Conservation (phyloP, 2,113 vertebrate genomes). For the Triplophysa dalaica region DNA sequence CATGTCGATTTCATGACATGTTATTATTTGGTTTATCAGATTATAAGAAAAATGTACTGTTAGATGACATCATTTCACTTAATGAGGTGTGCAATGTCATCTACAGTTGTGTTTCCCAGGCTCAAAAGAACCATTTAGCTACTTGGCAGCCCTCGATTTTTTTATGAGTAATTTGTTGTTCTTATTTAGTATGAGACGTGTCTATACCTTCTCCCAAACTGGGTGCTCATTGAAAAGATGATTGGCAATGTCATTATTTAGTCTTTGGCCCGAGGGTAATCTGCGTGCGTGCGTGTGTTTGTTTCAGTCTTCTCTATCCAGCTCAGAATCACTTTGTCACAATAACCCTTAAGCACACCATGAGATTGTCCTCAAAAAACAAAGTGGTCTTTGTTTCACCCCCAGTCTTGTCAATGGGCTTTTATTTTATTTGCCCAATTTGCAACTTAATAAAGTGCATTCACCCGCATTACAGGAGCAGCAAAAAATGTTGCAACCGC, state of each 20-base stretch:
- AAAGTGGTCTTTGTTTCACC: conserved; percentile 48
- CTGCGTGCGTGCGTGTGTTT: background rate
- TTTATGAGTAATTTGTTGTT: conserved; percentile 12
- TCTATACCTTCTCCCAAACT: background rate
- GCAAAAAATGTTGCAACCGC: conserved; percentile 28
- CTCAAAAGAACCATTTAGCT: background rate
- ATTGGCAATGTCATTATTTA: conserved; percentile 16
- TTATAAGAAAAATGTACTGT: background rate
- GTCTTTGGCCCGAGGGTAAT: background rate
- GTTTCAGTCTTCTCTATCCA: background rate
- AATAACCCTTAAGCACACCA: conserved; percentile 50
- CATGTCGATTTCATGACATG: background rate
- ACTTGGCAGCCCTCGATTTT: background rate
- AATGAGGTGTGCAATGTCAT: background rate
- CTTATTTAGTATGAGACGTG: background rate
- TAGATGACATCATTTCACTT: background rate
- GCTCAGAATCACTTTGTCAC: conserved; percentile 61
- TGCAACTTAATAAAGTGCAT: conserved; percentile 49
- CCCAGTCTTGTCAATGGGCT: background rate
- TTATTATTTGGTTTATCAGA: background rate
- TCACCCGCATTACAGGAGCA: conserved; percentile 25
- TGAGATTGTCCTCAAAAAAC: conserved; percentile 44
- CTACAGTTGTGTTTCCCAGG: background rate
- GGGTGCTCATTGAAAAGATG: background rate
- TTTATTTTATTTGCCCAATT: conserved; percentile 51